phyloP scores from a whole-genome alignment of 2,888 invertebrate species.

The Elaeidobius kamerunicus region DNA sequence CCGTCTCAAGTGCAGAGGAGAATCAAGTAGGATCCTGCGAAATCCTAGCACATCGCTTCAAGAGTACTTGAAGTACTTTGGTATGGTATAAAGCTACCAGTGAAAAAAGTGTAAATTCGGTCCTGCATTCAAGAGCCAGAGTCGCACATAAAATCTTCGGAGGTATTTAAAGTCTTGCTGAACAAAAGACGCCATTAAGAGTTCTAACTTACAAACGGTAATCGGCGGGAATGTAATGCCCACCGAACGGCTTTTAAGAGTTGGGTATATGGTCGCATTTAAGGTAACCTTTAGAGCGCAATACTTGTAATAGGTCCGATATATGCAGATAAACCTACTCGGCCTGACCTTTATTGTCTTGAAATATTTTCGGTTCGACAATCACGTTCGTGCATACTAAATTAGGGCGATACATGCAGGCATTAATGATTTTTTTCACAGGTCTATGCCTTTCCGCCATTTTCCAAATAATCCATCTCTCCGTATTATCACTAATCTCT shows the following conservation, averaged over 20 bases:
- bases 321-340: slow-evolving; percentile 10
- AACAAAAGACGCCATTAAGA: slow-evolving; percentile 48
- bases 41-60: no score
- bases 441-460: neutral
- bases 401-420: no score
- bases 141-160: slow-evolving; percentile 45
- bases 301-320: slow-evolving; percentile 3
- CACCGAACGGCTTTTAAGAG: slow-evolving; percentile 22
- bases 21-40: no score
- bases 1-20: no score
- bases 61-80: no score
- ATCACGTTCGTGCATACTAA: no score
- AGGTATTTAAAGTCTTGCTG: slow-evolving; percentile 46
- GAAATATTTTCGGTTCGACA: neutral
- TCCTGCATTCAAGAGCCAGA: no score
- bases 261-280: slow-evolving; percentile 9
- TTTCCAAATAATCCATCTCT: neutral
- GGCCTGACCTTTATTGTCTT: slow-evolving; percentile 1
- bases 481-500: slow-evolving; percentile 15
- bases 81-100: no score
- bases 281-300: slow-evolving; percentile 10
- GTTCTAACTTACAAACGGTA: slow-evolving; percentile 45
- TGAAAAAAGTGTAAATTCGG: no score
- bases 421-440: no score
- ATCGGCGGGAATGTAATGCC: slow-evolving; percentile 41